These are phyloP conservation scores for Bucorvus abyssinicus DNA, from an alignment of 2,797 vertebrate species.

Conservation along the genomic window DNA sequence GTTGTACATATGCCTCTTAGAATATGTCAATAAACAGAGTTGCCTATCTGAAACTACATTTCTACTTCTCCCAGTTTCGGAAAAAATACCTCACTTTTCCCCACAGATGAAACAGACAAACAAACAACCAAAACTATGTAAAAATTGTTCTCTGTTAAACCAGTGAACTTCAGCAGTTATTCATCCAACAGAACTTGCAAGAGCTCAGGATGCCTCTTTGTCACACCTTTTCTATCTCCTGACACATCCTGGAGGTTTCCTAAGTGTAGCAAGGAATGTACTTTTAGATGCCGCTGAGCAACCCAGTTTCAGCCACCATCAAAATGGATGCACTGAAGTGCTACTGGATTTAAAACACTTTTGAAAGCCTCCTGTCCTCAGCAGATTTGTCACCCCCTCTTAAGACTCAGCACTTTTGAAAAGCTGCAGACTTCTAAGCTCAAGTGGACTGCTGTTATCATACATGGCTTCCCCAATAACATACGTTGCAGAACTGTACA, in stretches of 20 bases:
- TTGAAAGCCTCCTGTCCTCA: neutral
- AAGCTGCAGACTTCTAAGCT: neutral
- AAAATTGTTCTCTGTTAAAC: neutral
- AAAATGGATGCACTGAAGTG: neutral
- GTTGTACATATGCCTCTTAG: neutral
- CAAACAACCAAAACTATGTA: neutral
- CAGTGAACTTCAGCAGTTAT: neutral
- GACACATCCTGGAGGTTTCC: neutral
- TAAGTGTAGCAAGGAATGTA: neutral
- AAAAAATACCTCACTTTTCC: neutral
- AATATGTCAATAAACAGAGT: neutral
- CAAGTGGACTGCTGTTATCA: neutral
- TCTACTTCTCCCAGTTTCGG: neutral
- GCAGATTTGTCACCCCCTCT: neutral
- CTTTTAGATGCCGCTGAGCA: neutral
- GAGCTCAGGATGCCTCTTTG: neutral
- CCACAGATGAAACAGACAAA: neutral
- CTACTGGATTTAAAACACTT: neutral
- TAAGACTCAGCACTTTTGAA: neutral
- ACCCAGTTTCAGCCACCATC: neutral
- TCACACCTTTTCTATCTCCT: neutral
- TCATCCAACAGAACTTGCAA: neutral
- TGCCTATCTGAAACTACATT: neutral
- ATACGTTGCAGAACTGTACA: neutral
- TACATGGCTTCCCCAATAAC: neutral